Conservation (phyloP, 37 sponge, comb jelly and placozoan genomes). For the Theonella swinhoei region DNA sequence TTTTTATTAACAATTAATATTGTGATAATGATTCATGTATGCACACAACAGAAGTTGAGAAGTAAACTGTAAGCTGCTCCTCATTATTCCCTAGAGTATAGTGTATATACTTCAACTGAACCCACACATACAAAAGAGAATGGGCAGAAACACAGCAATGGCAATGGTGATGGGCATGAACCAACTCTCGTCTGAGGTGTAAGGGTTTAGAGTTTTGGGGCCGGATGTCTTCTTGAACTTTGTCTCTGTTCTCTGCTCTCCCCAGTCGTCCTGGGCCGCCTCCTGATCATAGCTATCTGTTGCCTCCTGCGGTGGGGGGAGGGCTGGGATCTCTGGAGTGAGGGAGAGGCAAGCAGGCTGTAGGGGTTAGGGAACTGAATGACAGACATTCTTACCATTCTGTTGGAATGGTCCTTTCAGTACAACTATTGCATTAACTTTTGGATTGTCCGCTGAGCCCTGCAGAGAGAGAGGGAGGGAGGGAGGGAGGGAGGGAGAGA, state of each 20-base stretch:
- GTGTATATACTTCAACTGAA: slow-evolving; percentile 25
- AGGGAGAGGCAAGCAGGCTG: neutral
- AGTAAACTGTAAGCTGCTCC: neutral
- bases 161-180: slow-evolving; percentile 91
- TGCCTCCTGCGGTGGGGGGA: slow-evolving; percentile 49
- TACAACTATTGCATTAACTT: slow-evolving; percentile 92
- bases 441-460: slow-evolving; percentile 94
- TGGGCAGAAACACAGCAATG: slow-evolving; percentile 91
- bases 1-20: neutral
- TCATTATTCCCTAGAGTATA: neutral
- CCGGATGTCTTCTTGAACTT: slow-evolving; percentile 90
- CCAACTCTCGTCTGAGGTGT: slow-evolving; percentile 89
- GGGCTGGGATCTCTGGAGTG: slow-evolving; percentile 76
- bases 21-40: neutral
- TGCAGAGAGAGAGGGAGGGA: slow-evolving; percentile 33
- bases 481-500: too few species aligned
- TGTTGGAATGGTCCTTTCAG: slow-evolving; percentile 65
- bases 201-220: slow-evolving; percentile 73
- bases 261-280: slow-evolving; percentile 47
- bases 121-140: slow-evolving; percentile 89
- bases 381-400: slow-evolving; percentile 20
- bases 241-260: slow-evolving; percentile 7
- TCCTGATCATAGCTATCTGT: slow-evolving; percentile 10
- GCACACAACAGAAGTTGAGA: neutral
- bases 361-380: neutral